Base-by-base conservation (phyloP, 1,140 invertebrate species). In the Liolophura sinensis region DNA sequence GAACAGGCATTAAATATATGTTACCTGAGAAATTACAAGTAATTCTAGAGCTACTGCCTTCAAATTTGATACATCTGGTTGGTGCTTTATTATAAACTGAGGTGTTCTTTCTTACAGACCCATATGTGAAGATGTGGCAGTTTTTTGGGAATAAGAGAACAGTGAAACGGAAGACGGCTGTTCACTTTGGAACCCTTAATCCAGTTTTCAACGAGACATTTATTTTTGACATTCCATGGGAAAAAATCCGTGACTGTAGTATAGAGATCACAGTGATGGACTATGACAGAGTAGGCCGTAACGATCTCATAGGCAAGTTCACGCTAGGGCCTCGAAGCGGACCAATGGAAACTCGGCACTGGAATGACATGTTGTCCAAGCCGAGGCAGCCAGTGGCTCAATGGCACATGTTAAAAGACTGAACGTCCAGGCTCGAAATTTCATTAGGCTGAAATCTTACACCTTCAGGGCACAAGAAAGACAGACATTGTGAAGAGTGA, bases 211-310 rank as follows among this genome's bases (percentile, higher is more conserved):
- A 89, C 71, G 88, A 89, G 73, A 86, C 87, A 4, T 85, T 89
- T 59, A 85, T 88, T 56, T 89, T 88, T 74, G 87, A 89, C 66
- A 85, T 89, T 25, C 86, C 87, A 1, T 78, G 83, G 70, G 88
- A 90, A 50, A 91, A 93, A 76, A 89, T 95, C 31, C 89, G 92
- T 69, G 92, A 95, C 72, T 92, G 94, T 64, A 91, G 89, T 62
- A 86, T 96, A 9, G 88, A 94, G 56, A 88, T 95, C 56, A 93
- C 93, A 86, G 92, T 94, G 59, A 93, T 95, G 80, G 94, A 96
- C 85, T 95, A 94, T 80, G 94, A 95, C 85, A 93, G 93, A 80
- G 91, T 95, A 65, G 92, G 93, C 15, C 89, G 91, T 16, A 94
- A 96, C 79, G 93, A 95, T 80, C 85, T 94, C 66, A 92, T 95